Base-by-base conservation (phyloP, 2,888 invertebrate genomes). In the Itoplectis maculator region DNA sequence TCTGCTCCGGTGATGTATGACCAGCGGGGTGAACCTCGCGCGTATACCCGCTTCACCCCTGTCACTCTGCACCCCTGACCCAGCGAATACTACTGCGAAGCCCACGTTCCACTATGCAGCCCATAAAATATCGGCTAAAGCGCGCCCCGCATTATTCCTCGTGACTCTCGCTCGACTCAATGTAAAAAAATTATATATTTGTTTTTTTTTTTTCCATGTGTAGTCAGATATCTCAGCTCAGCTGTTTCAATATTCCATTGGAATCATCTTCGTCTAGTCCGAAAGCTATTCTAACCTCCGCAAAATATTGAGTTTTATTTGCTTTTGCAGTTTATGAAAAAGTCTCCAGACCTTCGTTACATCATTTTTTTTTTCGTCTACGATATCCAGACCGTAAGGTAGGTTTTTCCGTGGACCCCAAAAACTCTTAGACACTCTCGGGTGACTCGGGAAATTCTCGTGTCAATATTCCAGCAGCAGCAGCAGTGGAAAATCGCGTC, bases 1-100 rank as follows among this genome's bases (percentile, higher is more conserved):
- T 88, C 87, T 86, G 84, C 79, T 79, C 65, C 76, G 69, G 83
- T 87, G 87, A 88, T 87, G 86, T 87, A 87, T 85, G 86, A 84
- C 86, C 86, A 81, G 82, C 54, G 56, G 79, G 81, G 79, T 68
- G 79, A 75, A 81, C 69, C 78, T 51, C 81, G 77, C 78, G 45
- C 81, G 77, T 80, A 77, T 66, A 72, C 78, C 78, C 70, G 75
- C 76, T 72, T 51, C 61, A 18, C 29, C 70, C 54, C 63, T 63
- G 37, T 37, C 68, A 77, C 68, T 66, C 68, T 49, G 68, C 49
- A 35, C 20, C 45, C 47, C 37, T 54, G 61, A 15, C 70, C 75
- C 37, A 51, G 47, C 72, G 72, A 73, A 66, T 51, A 73, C 77
- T 66, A 73, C 74, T 78, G 63, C 77, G 73, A 49, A 81, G 65